Base-by-base conservation (phyloP, 2,797 vertebrate genomes). In the Cirrhinus molitorella region DNA sequence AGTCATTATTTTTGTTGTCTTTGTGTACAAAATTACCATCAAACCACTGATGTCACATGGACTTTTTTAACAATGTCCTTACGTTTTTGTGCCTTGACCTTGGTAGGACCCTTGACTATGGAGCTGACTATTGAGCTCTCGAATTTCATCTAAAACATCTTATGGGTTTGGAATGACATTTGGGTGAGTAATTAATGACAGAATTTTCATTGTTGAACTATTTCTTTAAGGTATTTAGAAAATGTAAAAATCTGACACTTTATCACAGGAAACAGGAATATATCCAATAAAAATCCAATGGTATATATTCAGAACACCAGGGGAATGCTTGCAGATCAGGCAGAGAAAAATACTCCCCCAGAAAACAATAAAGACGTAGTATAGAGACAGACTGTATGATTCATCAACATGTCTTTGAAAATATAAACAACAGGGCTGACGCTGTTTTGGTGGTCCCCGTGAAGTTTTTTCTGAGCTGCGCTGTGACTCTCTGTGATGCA, bases 321-420 rank as follows among this genome's bases (percentile, higher is more conserved):
- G 14, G 43, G 31, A 74, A 65, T 51, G n/a, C 13, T 65, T 37
- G 45, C 28, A 40, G 31, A 53, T 81, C 5, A 81, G 70, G 5
- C 11, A 65, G 19, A 17, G 43, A 8, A 77, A 81, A 66, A 74
- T 19, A 74, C 47, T 65, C 57, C 53, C 3, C 9, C 11, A 49
- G 45, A 81, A 40, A 81, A 53, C 70, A 74, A 66, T 23, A 74
- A 51, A 49, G 28, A 65, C 13, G 16, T 28, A 47, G n/a, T 11
- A 65, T 9, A 37, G 45, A 82, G 57, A 82, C 45, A 25, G 57
- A 14, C 57, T 51, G 40, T 65, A 49, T 79, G 47, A 55, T 66
- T 82, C 59, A 74, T 81, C 80, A 65, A 3, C 28, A 63, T 53
- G n/a, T 81, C 12, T 81, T 74, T 63, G n/a, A 49, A 31, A 63